A percentile compares a stretch with the other conserved stretches of the same genome.
Evolutionary conservation across 2,797 vertebrate genomes (phyloP).

Genomic region (Apogon hyalosoma): DNA sequence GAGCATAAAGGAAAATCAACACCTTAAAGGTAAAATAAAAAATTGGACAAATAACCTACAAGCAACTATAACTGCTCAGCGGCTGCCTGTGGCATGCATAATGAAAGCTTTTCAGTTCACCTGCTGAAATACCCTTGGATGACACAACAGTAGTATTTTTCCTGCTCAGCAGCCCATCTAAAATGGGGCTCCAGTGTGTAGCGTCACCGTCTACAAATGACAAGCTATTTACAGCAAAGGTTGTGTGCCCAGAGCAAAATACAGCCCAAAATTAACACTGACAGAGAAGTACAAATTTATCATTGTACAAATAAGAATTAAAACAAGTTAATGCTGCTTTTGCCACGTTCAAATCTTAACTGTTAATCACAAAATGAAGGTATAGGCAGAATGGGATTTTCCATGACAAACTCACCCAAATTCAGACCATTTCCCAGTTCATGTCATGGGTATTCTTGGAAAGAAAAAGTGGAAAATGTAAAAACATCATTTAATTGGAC

Average conservation of each 20-base stretch:
- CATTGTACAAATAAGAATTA: too few species aligned
- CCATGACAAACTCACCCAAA: too few species aligned
- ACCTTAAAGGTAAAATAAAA: conserved; percentile 38
- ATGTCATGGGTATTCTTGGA: too few species aligned
- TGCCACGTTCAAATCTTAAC: background rate
- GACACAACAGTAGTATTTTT: conserved; percentile 5
- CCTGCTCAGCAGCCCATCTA: conserved; percentile 2
- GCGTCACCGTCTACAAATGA: background rate
- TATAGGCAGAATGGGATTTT: too few species aligned
- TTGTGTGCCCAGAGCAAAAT: too few species aligned
- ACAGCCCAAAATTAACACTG: background rate
- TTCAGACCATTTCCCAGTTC: too few species aligned
- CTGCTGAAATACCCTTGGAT: conserved; percentile 11
- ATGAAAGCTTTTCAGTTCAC: conserved; percentile 24
- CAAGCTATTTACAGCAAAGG: too few species aligned
- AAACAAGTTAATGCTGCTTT: background rate
- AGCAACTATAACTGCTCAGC: conserved; percentile 12
- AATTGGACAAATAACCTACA: conserved; percentile 47
- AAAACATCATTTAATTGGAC: too few species aligned
- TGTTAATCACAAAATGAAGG: too few species aligned
- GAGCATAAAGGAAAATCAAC: conserved; percentile 25
- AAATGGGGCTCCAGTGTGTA: background rate
- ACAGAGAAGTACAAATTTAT: background rate
- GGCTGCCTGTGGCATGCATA: conserved; percentile 31
- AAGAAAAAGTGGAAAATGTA: too few species aligned